A percentile compares a stretch with the other conserved stretches of the same genome.
Evolutionary conservation across 2,888 invertebrate genomes (phyloP).

Genomic region (Polylopha cassiicola): DNA sequence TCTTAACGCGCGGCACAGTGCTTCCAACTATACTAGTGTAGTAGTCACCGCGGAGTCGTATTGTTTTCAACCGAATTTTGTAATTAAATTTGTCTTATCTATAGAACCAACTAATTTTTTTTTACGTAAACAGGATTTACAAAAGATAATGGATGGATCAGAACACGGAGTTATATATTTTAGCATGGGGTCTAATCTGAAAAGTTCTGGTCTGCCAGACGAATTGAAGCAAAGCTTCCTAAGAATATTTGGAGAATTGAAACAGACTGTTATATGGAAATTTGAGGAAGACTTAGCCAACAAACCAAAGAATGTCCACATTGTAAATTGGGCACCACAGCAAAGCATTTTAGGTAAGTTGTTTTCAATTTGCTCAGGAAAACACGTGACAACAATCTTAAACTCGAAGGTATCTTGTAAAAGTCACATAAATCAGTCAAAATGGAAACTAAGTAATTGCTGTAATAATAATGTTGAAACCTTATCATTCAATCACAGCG

Average conservation of each 20-base stretch:
- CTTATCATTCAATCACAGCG: conserved; percentile 36
- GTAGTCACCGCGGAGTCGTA: neutral
- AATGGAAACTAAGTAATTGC: conserved; percentile 1
- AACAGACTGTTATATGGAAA: conserved; percentile 68
- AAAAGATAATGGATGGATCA: conserved; percentile 50
- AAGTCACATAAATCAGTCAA: neutral
- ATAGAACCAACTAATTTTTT: neutral
- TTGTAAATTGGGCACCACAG: conserved; percentile 58
- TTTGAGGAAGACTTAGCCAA: conserved; percentile 44
- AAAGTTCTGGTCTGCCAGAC: conserved; percentile 46
- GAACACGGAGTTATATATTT: conserved; percentile 64
- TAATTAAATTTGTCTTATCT: neutral
- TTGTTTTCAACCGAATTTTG: neutral
- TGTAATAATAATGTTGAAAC: conserved; percentile 11
- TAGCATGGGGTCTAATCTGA: conserved; percentile 60
- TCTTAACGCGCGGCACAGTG: no score
- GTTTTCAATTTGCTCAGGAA: no score
- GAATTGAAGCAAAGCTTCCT: conserved; percentile 42
- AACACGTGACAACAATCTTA: no score
- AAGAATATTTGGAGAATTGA: conserved; percentile 48
- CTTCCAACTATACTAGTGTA: no score
- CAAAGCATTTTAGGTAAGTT: conserved; percentile 47
- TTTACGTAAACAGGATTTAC: conserved; percentile 40
- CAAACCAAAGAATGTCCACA: conserved; percentile 52
- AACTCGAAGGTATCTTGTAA: neutral